Evolutionary conservation across 2,113 vertebrate genomes (phyloP), one percentile per base, ranked within the genome.

Genomic region (Spea multiplicata): DNA sequence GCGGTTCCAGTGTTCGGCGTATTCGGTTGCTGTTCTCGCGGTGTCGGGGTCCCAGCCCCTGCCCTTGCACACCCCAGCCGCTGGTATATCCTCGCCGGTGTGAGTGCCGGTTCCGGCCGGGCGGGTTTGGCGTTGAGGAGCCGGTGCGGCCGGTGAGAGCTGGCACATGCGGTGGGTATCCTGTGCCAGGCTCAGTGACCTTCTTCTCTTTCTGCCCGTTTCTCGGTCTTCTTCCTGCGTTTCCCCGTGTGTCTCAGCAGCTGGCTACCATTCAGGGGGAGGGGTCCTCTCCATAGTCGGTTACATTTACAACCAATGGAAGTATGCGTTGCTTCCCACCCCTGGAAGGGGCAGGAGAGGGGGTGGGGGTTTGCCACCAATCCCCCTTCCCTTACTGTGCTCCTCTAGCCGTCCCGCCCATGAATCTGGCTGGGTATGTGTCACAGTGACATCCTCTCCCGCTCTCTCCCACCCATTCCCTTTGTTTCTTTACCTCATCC

Each of bases 261-360:
- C 70, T 79, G 77, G 70, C 70, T 16, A 50, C 7, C 66, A 73
- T 66, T 49, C 71, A 66, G 64, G 70, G 57, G 75, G 77, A 73
- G 62, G 77, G 52, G 70, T 48, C 48, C 8, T 8, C 8, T 17
- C 53, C 6, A 4, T 66, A 66, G 64, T 17, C 48, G 48, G 48
- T 49, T 53, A 46, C 8, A 66, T 8, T 13, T 4, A 49, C 9
- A 66, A 9, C 77, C 77, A 80, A 80, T 80, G 61, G 66, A 52
- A 59, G 5, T 4, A 49, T 13, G 10, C 6, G 45, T 73, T 47
- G 53, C 77, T 79, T 45, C 8, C 48, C 77, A 66, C 65, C 71
- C 71, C 44, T 73, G 64, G 62, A 73, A 73, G 44, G 62, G 71
- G 50, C 71, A 80, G 77, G 77, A 66, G 57, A 72, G 69, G 68